Evolutionary conservation across 2,113 vertebrate genomes (phyloP).

Genomic region (Arizona elegans): DNA sequence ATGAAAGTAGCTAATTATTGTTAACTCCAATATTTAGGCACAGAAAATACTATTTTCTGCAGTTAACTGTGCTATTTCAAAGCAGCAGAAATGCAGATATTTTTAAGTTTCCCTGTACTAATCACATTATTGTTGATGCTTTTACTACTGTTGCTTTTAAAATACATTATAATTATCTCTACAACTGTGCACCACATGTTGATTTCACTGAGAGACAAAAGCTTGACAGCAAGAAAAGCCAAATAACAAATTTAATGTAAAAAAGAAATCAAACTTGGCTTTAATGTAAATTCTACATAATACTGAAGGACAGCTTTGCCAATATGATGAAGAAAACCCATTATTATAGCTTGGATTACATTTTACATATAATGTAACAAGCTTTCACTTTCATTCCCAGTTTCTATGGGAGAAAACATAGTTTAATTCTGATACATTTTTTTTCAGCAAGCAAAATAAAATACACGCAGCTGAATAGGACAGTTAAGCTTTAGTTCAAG

Average conservation of each 20-base stretch:
- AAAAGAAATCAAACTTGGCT: neutral
- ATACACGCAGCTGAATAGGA: neutral
- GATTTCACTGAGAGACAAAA: neutral
- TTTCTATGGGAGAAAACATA: neutral
- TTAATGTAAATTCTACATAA: neutral
- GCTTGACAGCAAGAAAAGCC: neutral
- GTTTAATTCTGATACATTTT: neutral
- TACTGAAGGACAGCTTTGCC: neutral
- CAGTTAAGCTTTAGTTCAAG: neutral
- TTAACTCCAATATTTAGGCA: neutral
- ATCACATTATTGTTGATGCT: neutral
- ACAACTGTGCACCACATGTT: neutral
- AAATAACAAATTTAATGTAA: neutral
- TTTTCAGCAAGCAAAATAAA: neutral
- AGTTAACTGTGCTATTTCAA: neutral
- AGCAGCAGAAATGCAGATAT: neutral
- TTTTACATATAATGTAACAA: neutral
- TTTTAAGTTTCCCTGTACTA: neutral
- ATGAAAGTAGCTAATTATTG: constrained; percentile 9
- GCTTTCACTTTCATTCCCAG: neutral
- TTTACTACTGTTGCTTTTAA: neutral
- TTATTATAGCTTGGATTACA: neutral
- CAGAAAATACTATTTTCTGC: constrained; percentile 3
- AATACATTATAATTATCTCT: constrained; percentile 15
- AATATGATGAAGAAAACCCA: neutral